Base-by-base conservation (phyloP, 2,888 invertebrate genomes). In the Nasonovia ribisnigri region DNA sequence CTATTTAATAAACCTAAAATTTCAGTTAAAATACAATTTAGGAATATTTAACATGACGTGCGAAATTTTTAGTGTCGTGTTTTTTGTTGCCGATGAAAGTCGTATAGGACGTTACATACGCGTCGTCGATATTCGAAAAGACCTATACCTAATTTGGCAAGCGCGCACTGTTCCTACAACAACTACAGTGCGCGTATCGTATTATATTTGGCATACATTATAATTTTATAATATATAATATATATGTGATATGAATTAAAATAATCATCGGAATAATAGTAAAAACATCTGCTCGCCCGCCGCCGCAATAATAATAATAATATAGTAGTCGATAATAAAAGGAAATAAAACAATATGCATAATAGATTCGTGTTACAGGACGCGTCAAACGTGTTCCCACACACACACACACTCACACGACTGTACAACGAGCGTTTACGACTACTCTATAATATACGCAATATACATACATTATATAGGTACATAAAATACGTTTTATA, bases 341-440 rank as follows among this genome's bases (percentile, higher is more conserved):
- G 54, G 60, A 90, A 48, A 60, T 54, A 43, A 90, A 91, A 91
- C 84, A 51, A 89, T 91, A 51, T 90, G 43, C 89, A 54, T 91
- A 90, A 90, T 84, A 54, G 84, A 77, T 90, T 90, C 84, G 51
- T 43, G 67, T 42, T 57, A 36, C 51, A 54, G 54, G 91, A 91
- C 91, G 84, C 36, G 26, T 43, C 84, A 20, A 26, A 77, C 48
- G 48, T 36, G 77, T 77, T 77, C 90, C 43, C 91, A 43, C 84
- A 42, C 91, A 43, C 60, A 48, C 48, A 87, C 43, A 86, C 42
- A 42, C 24, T 5, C 46, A 5, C 54, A n/a, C 26, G 26, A 20
- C 8, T 36, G 51, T 48, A 88, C 36, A 88, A n/a, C 51, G 51
- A 88, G 20, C 51, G 51, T 48, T 48, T 48, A 48, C 88, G n/a